Evolutionary conservation across 2,888 invertebrate species (phyloP), one percentile per base, ranked within the genome.

Genomic region (Xanthorhoe spadicearia): DNA sequence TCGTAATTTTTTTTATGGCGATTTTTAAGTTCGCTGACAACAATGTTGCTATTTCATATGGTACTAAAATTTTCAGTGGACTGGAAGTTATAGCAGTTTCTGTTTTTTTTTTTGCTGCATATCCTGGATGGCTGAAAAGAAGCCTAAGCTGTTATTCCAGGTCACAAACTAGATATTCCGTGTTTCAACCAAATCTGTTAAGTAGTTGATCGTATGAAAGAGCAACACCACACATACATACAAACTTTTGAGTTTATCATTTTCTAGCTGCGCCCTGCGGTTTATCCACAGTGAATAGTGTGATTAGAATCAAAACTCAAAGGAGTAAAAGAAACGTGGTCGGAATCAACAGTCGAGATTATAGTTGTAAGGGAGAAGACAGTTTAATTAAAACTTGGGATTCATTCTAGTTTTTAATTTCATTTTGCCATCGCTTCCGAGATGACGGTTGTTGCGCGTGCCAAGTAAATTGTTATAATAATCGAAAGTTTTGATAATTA

Each of bases 341-440:
- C 10, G 23, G 49, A 53, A 66, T 66, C 28, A 61, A 57, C 61
- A 57, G 57, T 50, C 49, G 48, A 56, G 52, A 60, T n/a, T 63
- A 50, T 64, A 64, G 61, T 55, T 68, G 61, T 64, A 49, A 52
- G 52, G 28, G 64, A 64, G 67, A 65, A 68, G 71, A 70, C 61
- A 64, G 61, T 87, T 88, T 88, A 88, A 88, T 88, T 88, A 88
- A 88, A 88, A 86, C 81, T 85, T 81, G 75, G 81, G 82, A 87
- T 84, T 85, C 86, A 86, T 86, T 81, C 73, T 32, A 60, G 69
- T 66, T 75, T 76, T 76, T 85, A 80, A 85, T 84, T 84, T 84
- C 77, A 78, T 81, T 79, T 71, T 61, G 68, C 76, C 76, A 74
- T 76, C 77, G 69, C 72, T 57, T 68, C 70, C 67, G 78, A 82